These are phyloP conservation scores for Leptodirus hochenwartii DNA, from an alignment of 2,888 invertebrate species.

Conservation along the genomic window DNA sequence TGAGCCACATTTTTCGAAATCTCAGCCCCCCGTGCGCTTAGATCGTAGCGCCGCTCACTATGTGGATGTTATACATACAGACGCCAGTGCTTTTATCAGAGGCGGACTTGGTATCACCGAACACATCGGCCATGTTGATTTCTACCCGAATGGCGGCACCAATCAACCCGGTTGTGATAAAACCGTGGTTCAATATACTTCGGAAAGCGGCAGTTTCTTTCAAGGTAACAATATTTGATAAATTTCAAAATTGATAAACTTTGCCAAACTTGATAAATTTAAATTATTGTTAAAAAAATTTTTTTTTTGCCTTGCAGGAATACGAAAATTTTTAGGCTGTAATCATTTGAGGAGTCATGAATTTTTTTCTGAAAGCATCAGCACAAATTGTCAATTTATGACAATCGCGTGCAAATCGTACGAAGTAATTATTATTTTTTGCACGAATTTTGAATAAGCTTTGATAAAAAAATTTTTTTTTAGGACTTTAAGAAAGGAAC, in stretches of 20 bases:
- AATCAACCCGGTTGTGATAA: conserved; percentile 52
- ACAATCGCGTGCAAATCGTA: conserved; percentile 64
- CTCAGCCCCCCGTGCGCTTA: conserved; percentile 60
- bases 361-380: conserved; percentile 69
- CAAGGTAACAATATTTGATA: conserved; percentile 26
- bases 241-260: too few relatives aligned
- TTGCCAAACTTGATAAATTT: too few relatives aligned
- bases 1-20: conserved; percentile 75
- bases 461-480: conserved; percentile 14
- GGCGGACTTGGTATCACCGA: conserved; percentile 67
- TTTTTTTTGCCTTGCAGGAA: conserved; percentile 7
- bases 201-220: conserved; percentile 42
- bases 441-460: too few relatives aligned
- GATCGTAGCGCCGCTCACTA: conserved; percentile 75
- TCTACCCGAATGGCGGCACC: conserved; percentile 78
- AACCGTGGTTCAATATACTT: conserved; percentile 42
- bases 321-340: conserved; percentile 47
- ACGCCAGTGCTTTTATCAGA: conserved; percentile 58
- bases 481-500: conserved; percentile 49
- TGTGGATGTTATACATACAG: conserved; percentile 83
- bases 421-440: conserved; percentile 45
- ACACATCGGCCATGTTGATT: conserved; percentile 75
- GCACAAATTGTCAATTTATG: conserved; percentile 55
- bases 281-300: too few relatives aligned
- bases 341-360: conserved; percentile 75